Base-by-base conservation (phyloP, 2,113 vertebrate species). In the Ageneiosus marmoratus region DNA sequence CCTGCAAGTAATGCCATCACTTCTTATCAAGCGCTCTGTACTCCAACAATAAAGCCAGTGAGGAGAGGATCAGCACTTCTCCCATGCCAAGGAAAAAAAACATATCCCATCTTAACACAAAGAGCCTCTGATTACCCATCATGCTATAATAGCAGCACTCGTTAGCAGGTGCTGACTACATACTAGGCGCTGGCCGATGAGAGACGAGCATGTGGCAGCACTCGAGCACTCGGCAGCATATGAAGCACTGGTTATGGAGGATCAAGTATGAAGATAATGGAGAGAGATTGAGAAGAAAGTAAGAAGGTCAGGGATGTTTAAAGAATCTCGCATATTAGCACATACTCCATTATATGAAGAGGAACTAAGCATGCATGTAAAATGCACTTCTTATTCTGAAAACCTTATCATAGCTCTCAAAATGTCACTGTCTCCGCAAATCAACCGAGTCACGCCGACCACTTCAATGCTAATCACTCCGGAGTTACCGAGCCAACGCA, bases 271-370 rank as follows among this genome's bases (percentile, higher is more conserved):
- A 75, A 82, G 81, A 84, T 62, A 79, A 69, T 63, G 11, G 37
- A 46, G 74, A 62, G 56, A 58, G 41, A 41, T 41, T 41, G 37
- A 46, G 41, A n/a, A 69, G 13, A 82, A 74, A 63, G 77, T 32
- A 22, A 32, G 79, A 82, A 84, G 53, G 78, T 76, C 70, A 88
- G 69, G 53, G 65, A 62, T 56, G 81, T 89, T 90, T 85, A 83
- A 55, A 86, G 87, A 86, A 87, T 90, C 82, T 48, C 75, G 58
- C 34, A 50, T 63, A 74, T 82, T 85, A 78, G 78, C 60, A 5
- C n/a, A 20, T 84, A 13, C 41, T 75, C 44, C 62, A 34, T 69
- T 88, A 78, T 85, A n/a, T 81, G 88, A 62, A 78, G 74, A 80
- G 79, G 55, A 60, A 72, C 80, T 77, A 44, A 63, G 83, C 50